Base-by-base conservation (phyloP, 2,113 vertebrate genomes). In the Emydura subglobosa region DNA sequence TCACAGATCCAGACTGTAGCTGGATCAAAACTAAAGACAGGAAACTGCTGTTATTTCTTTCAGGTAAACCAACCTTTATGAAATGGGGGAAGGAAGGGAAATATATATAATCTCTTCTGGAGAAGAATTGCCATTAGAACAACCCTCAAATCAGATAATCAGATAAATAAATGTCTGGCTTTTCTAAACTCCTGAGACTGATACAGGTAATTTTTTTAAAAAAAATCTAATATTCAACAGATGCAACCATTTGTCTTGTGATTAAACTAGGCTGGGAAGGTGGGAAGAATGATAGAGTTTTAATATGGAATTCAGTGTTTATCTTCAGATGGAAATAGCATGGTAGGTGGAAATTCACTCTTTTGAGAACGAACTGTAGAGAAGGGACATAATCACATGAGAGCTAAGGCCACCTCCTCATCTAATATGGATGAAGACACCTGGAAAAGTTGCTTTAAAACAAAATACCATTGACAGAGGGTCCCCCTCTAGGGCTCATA, bases 21-120 rank as follows among this genome's bases (percentile, higher is more conserved):
- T 80, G 31, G 39, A 83, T 91, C 21, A 79, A 93, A 85, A 57
- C 17, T 79, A 86, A 93, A 34, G 86, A 92, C 50, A 27, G 21
- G 13, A 91, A 93, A 42, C 5, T 61, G 11, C 9, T 89, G 6
- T 34, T 89, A 7, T 50, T 91, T 13, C 39, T 91, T 93, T 81
- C 34, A 50, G 49, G 25, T 9, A 65, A 49, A 82, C 51, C 68
- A 85, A 79, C 1, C 39, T 5, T 5, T 21, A 34, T 24, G 27
- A 88, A 39, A 81, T 1, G 31, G 50, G 29, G 7, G 49, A 80
- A 85, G 1, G 1, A 49, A 78, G 86, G 44, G 5, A 11, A 10
- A 86, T 34, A 25, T 84, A 91, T 84, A 90, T 19, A 61, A 86
- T 87, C 5, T n/a, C 12, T 92, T 88, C 42, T 90, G 12, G 25